phyloP scores from a whole-genome alignment of 1,140 invertebrate species.

The Drosophila pachea region DNA sequence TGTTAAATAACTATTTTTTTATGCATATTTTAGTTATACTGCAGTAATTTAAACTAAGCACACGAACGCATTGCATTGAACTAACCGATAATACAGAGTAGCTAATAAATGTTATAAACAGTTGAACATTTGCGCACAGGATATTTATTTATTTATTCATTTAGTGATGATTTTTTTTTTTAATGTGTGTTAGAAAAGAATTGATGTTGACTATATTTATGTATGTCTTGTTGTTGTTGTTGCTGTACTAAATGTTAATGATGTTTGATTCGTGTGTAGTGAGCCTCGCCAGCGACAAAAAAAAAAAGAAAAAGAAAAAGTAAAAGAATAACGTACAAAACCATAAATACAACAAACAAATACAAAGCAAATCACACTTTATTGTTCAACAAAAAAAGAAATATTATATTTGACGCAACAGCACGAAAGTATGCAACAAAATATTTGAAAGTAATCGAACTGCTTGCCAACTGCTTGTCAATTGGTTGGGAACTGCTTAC shows the following conservation, averaged over 20 bases:
- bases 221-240: slow-evolving; percentile 11
- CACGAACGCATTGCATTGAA: slow-evolving; percentile 1
- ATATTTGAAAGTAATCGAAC: background rate
- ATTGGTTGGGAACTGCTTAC: slow-evolving; percentile 21
- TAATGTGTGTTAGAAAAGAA: background rate
- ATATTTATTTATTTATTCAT: background rate
- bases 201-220: slow-evolving; percentile 12
- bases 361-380: slow-evolving; percentile 4
- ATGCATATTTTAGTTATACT: slow-evolving; percentile 12
- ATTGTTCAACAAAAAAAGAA: background rate
- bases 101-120: slow-evolving; percentile 47
- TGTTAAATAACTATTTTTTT: slow-evolving; percentile 10
- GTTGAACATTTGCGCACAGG: slow-evolving; percentile 3
- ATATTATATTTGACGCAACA: slow-evolving; percentile 3
- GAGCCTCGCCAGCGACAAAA: slow-evolving; percentile 3
- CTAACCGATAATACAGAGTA: slow-evolving; percentile 32
- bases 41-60: slow-evolving; percentile 22
- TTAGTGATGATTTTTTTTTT: background rate
- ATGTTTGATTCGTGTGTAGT: slow-evolving; percentile 17
- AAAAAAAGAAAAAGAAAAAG: slow-evolving; percentile 2
- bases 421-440: slow-evolving; percentile 53
- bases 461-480: slow-evolving; percentile 28
- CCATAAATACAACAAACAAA: slow-evolving; percentile 22
- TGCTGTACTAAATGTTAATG: slow-evolving; percentile 31
- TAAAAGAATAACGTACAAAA: no score